Base-by-base conservation (phyloP, 2,888 invertebrate genomes). In the Agriopis marginaria region DNA sequence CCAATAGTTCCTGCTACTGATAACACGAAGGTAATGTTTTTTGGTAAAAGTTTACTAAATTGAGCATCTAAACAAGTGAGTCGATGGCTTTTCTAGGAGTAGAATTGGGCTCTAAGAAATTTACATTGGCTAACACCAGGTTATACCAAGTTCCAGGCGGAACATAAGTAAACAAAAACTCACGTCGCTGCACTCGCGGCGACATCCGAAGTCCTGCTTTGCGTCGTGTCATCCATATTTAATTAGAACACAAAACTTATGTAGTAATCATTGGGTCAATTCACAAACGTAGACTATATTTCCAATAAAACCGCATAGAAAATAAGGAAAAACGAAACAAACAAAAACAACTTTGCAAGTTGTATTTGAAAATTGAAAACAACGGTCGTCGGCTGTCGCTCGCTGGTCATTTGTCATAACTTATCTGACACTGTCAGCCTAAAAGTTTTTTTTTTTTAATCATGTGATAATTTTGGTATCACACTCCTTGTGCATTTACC, bases 171-270 rank as follows among this genome's bases (percentile, higher is more conserved):
- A 51, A 58, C n/a, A 56, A 11, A 69, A 73, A 87, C 92, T 89
- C 86, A 90, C 92, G 87, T 87, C n/a, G 89, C 85, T 0, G 84
- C 84, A 44, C 42, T 61, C 0, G 86, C 83, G 12, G 54, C 50
- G 7, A 42, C 63, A 51, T 89, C 89, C 0, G 86, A 85, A 14
- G 75, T 70, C 42, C 85, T 83, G 56, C 80, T 87, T 62, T 80
- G 82, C 47, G 87, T 85, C 7, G 90, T 87, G 12, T 89, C 89
- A 71, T 92, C 91, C 91, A 92, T 92, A 76, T 32, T 63, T 0
- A 47, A 58, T 45, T 11, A 55, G 39, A 55, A 60, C 44, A 50
- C 40, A 50, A n/a, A 14, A 49, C 39, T n/a, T 53, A 50, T 7
- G 50, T 50, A 49, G 45, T 50, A 39, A 54, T 54, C 54, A 54